Conservation (phyloP, 2,113 vertebrate genomes). For the Oxygymnocypris stewartii region DNA sequence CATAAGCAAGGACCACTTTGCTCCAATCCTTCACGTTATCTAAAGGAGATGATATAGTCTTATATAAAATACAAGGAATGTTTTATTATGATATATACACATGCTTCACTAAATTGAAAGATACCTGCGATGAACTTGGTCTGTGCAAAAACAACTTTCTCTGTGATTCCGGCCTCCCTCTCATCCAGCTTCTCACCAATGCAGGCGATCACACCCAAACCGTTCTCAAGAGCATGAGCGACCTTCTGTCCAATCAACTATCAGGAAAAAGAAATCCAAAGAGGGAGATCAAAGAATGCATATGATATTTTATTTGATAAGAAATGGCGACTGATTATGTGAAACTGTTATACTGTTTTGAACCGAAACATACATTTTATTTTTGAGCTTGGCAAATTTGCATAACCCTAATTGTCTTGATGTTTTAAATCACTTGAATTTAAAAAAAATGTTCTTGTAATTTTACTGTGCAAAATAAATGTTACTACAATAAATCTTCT, state of each 20-base stretch:
- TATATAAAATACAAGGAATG: neutral
- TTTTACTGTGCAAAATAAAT: neutral
- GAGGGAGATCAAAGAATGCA: neutral
- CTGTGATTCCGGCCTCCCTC: slow-evolving; percentile 94
- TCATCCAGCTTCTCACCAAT: slow-evolving; percentile 97
- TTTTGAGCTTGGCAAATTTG: neutral
- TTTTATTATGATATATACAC: neutral
- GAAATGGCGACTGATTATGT: neutral
- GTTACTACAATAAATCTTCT: neutral
- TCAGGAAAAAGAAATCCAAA: neutral
- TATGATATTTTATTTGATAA: neutral
- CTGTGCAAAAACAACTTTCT: slow-evolving; percentile 94
- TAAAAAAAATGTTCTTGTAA: neutral
- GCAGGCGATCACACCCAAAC: slow-evolving; percentile 92
- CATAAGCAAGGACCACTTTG: slow-evolving; percentile 96
- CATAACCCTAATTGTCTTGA: neutral
- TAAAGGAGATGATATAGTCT: slow-evolving; percentile 60
- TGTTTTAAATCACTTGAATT: neutral
- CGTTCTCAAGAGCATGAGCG: slow-evolving; percentile 86
- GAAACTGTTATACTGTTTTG: neutral
- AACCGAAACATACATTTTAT: neutral
- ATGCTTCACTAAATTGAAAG: neutral
- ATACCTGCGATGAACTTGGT: slow-evolving; percentile 95
- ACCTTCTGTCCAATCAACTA: slow-evolving; percentile 98
- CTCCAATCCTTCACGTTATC: slow-evolving; percentile 97